Base-by-base conservation (phyloP, 2,113 vertebrate genomes). In the Galeopterus variegatus region DNA sequence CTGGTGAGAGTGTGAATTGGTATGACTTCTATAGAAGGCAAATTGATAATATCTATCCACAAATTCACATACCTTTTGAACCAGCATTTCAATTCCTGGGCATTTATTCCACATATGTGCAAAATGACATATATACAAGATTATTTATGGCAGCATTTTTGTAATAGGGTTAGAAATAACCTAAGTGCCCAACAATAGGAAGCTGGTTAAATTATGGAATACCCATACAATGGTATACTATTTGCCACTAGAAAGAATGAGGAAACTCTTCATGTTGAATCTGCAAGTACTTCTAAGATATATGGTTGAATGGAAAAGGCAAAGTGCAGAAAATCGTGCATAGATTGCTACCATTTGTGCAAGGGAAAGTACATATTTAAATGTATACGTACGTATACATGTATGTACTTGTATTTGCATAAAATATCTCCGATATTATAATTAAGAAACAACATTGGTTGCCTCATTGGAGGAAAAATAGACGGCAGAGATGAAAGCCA, bases 381-480 rank as follows among this genome's bases (percentile, higher is more conserved):
- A 81, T 86, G 81, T 54, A 69, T 33, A 82, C 3, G 8, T 67
- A 70, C 5, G 1, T 65, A 23, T 41, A 48, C 31, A 50, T 64
- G 60, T n/a, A 56, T 73, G 26, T 45, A 72, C 21, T 95, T 86
- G 48, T 0, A 52, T 90, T 86, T 93, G 26, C 48, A 62, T 76
- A 70, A 96, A 95, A 31, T 73, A 52, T 60, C 58, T 85, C 24
- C 4, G 15, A 65, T 58, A 85, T 64, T 72, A 60, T 93, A 91
- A 52, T 48, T 77, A 73, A 9, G 5, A 90, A 88, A 84, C 8
- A 85, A 75, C n/a, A 79, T 4, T 83, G 31, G 10, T 86, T 64
- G 28, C 33, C 31, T 96, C 52, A 65, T 65, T 82, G 60, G 28
- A 76, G 54, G 12, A 41, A 70, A 90, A 81, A 31, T 64, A 67